These are phyloP conservation scores for Drosophila mayaguana DNA, from an alignment of 2,888 invertebrate species.

Conservation along the genomic window DNA sequence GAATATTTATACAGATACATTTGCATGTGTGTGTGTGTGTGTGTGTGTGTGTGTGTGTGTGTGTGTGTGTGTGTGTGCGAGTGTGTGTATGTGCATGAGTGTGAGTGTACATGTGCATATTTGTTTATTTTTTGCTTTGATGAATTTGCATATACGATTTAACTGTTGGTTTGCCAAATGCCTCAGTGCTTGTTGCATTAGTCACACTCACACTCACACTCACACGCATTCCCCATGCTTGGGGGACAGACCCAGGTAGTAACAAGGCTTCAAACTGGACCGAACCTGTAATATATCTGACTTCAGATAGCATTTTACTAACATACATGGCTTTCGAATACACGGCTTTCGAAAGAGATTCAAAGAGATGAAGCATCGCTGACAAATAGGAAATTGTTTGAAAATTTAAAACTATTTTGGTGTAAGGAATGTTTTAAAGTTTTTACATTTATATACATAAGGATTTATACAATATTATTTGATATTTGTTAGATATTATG, in stretches of 20 bases:
- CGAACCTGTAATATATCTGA: background rate
- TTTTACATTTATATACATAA: no score
- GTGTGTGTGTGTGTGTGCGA: background rate
- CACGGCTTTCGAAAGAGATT: background rate
- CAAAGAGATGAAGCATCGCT: background rate
- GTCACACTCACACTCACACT: background rate
- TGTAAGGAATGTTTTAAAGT: no score
- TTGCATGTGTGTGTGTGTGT: background rate
- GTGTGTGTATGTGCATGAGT: background rate
- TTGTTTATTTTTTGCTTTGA: background rate
- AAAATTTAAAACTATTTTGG: no score
- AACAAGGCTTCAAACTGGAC: background rate
- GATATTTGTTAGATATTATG: no score
- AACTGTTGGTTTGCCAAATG: background rate
- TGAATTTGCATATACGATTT: conserved; percentile 1
- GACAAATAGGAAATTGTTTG: no score
- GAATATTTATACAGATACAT: background rate
- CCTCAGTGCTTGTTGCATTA: background rate
- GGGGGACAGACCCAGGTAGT: background rate
- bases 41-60: background rate
- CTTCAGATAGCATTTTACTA: background rate
- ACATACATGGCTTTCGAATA: background rate
- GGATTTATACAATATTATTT: no score
- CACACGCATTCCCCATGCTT: background rate
- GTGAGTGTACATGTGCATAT: background rate